These are phyloP conservation scores for Lates calcarifer DNA, from an alignment of 2,113 vertebrate genomes.

Conservation along the genomic window DNA sequence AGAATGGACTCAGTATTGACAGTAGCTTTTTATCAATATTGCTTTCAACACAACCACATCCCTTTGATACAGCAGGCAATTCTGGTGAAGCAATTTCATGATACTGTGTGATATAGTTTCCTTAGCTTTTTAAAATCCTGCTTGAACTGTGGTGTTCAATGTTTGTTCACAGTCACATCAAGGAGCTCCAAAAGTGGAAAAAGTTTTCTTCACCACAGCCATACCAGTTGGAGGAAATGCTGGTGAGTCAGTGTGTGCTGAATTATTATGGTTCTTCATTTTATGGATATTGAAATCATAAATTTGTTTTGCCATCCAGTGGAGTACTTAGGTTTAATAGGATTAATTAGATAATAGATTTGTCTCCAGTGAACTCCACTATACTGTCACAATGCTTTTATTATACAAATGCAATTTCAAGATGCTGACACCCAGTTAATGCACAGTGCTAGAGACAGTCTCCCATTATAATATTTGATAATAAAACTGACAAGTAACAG, in stretches of 20 bases:
- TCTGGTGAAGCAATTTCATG: too few species aligned
- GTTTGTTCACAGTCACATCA: slow-evolving; percentile 80
- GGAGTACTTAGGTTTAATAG: background rate
- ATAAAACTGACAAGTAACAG: background rate
- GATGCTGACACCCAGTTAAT: background rate
- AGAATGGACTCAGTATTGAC: background rate
- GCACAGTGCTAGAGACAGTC: background rate
- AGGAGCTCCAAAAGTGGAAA: slow-evolving; percentile 94
- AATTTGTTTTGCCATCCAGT: background rate
- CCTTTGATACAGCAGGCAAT: background rate
- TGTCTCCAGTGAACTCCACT: background rate
- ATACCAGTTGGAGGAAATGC: slow-evolving; percentile 93
- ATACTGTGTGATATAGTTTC: background rate
- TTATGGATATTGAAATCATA: slow-evolving; percentile 4
- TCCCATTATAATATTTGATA: background rate
- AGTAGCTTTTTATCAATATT: background rate
- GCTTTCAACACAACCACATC: background rate
- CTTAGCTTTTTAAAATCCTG: background rate
- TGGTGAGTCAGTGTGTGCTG: slow-evolving; percentile 83
- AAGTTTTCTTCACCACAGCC: slow-evolving; percentile 97
- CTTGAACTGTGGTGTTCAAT: slow-evolving; percentile 16
- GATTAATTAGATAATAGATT: background rate
- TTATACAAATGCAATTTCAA: background rate
- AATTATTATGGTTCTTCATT: background rate
- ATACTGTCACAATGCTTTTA: background rate